A percentile compares a stretch with the other conserved stretches of the same genome.
Conservation (phyloP, 2,113 vertebrate species). For the Phrynocephalus versicolor region DNA sequence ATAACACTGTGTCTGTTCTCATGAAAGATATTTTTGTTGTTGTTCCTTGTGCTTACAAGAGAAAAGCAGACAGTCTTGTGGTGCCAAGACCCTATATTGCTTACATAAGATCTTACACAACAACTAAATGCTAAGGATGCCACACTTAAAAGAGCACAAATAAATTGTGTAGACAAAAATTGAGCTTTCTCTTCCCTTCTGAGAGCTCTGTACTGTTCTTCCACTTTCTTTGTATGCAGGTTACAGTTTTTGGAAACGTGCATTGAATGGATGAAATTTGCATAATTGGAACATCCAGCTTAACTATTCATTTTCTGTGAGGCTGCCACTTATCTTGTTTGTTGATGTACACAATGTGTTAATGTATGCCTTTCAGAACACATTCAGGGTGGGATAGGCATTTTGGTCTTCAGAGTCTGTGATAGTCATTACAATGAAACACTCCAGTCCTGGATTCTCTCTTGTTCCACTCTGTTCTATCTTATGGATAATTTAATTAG, state of each 20-base stretch:
- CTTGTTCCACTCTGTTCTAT: neutral
- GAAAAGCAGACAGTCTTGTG: neutral
- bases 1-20: neutral
- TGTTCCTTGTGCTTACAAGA: neutral
- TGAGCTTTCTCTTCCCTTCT: neutral
- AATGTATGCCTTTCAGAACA: neutral
- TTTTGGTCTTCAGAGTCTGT: neutral
- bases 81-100: neutral
- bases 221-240: neutral
- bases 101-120: neutral
- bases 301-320: neutral
- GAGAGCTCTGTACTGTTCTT: neutral
- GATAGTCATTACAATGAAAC: neutral
- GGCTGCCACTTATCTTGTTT: neutral
- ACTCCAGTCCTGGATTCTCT: neutral
- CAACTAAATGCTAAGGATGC: neutral
- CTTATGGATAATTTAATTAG: neutral
- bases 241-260: neutral
- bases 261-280: neutral
- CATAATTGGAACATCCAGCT: neutral
- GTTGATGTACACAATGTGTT: neutral
- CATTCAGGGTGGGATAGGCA: neutral
- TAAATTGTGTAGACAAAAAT: neutral
- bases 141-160: fast-evolving
- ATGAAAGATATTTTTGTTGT: neutral